phyloP scores from a whole-genome alignment of 1,140 invertebrate genomes.

The Drosophila insularis region DNA sequence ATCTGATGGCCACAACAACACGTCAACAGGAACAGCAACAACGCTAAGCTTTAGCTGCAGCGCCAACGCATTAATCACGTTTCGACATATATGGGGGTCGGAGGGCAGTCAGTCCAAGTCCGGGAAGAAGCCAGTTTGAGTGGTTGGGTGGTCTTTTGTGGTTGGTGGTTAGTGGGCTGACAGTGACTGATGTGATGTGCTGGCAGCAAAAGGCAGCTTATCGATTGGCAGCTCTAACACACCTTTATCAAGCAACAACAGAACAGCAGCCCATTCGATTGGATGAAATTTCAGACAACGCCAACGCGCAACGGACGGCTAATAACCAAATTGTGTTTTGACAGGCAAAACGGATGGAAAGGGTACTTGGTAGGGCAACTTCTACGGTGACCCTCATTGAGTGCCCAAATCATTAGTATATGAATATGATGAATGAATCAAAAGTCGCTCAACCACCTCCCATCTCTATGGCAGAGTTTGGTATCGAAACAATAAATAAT shows the following conservation, averaged over 20 bases:
- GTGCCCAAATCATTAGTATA: slow-evolving; percentile 52
- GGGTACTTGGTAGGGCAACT: slow-evolving; percentile 23
- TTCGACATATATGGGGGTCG: slow-evolving; percentile 47
- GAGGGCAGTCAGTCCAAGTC: neutral
- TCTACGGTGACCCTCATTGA: slow-evolving; percentile 11
- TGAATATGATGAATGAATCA: slow-evolving; percentile 70
- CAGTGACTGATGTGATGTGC: slow-evolving; percentile 82
- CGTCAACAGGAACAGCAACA: slow-evolving; percentile 1
- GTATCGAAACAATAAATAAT: neutral
- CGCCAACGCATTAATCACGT: slow-evolving; percentile 80
- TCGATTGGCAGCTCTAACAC: slow-evolving; percentile 77
- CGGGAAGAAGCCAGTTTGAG: slow-evolving; percentile 8
- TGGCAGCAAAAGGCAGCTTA: slow-evolving; percentile 58
- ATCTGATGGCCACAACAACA: slow-evolving; percentile 33
- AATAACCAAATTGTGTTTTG: slow-evolving; percentile 80
- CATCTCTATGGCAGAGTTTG: no score
- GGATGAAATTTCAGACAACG: slow-evolving; percentile 71
- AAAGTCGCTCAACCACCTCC: neutral
- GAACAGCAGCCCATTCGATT: slow-evolving; percentile 59
- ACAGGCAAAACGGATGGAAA: slow-evolving; percentile 44
- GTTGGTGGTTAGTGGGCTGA: slow-evolving; percentile 61
- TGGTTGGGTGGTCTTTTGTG: slow-evolving; percentile 52
- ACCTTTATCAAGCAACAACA: slow-evolving; percentile 67
- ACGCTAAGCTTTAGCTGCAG: slow-evolving; percentile 66
- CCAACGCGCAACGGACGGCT: slow-evolving; percentile 29